These are phyloP conservation scores for Chaetorhynchus papuensis DNA, from an alignment of 2,113 vertebrate genomes.

Conservation along the genomic window DNA sequence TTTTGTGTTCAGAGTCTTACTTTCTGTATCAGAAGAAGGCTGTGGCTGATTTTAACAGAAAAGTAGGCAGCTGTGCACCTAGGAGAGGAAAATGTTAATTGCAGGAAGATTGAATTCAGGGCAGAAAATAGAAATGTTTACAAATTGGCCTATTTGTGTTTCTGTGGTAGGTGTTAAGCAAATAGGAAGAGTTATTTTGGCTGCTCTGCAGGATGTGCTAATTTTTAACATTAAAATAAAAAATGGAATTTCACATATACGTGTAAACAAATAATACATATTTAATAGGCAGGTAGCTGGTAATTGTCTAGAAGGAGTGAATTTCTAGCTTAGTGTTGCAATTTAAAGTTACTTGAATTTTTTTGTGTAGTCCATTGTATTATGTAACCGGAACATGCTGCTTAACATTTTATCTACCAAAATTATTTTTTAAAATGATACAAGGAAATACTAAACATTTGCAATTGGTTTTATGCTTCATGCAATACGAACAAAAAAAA, in stretches of 20 bases:
- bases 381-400: neutral
- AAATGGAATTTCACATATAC: neutral
- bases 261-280: neutral
- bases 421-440: neutral
- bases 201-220: constrained; percentile 27
- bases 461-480: neutral
- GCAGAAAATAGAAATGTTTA: constrained; percentile 37
- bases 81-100: constrained; percentile 19
- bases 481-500: neutral
- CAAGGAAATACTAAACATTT: neutral
- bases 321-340: neutral
- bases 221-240: constrained; percentile 48
- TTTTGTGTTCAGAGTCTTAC: neutral
- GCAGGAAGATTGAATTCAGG: constrained; percentile 11
- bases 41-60: neutral
- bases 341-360: neutral
- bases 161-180: constrained; percentile 1
- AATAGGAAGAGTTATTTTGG: constrained; percentile 36
- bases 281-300: neutral
- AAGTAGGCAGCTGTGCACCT: neutral
- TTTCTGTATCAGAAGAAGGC: neutral
- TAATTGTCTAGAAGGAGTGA: neutral
- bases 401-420: neutral
- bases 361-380: neutral
- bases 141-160: constrained; percentile 38